phyloP scores from a whole-genome alignment of 2,888 invertebrate genomes.

The Acrocera orbiculus region DNA sequence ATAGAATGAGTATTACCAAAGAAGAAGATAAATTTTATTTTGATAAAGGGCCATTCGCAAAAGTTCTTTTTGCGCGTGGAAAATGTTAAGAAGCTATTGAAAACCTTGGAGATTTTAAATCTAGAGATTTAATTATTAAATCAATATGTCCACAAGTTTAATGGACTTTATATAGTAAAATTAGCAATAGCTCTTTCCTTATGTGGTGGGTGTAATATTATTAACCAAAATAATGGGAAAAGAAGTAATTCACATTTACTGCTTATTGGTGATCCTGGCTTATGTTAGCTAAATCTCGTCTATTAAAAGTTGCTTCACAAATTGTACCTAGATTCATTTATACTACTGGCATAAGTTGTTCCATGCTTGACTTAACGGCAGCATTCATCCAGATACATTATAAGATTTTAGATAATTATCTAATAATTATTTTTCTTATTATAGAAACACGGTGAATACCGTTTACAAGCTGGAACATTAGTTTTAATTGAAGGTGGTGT shows the following conservation, averaged over 20 bases:
- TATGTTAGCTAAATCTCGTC: slow-evolving; percentile 78
- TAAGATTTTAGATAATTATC: neutral
- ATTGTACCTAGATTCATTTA: slow-evolving; percentile 48
- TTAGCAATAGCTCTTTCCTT: slow-evolving; percentile 57
- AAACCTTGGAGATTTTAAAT: slow-evolving; percentile 43
- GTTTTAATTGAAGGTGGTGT: slow-evolving; percentile 78
- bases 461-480: slow-evolving; percentile 75
- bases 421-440: slow-evolving; percentile 9
- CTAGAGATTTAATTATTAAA: slow-evolving; percentile 57
- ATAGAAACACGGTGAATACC: slow-evolving; percentile 79
- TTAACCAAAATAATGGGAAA: slow-evolving; percentile 26
- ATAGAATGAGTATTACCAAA: slow-evolving; percentile 37
- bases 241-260: slow-evolving; percentile 73
- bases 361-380: slow-evolving; percentile 76
- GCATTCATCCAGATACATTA: slow-evolving; percentile 57
- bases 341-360: slow-evolving; percentile 73
- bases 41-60: slow-evolving; percentile 48
- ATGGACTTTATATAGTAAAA: slow-evolving; percentile 75
- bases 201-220: slow-evolving; percentile 29
- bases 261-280: slow-evolving; percentile 76
- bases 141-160: slow-evolving; percentile 71
- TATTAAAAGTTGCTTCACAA: slow-evolving; percentile 45
- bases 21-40: slow-evolving; percentile 46
- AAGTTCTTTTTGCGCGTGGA: slow-evolving; percentile 9
- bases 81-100: slow-evolving; percentile 30